phyloP scores from a whole-genome alignment of 2,888 invertebrate species.

The Polymixis lichenea region DNA sequence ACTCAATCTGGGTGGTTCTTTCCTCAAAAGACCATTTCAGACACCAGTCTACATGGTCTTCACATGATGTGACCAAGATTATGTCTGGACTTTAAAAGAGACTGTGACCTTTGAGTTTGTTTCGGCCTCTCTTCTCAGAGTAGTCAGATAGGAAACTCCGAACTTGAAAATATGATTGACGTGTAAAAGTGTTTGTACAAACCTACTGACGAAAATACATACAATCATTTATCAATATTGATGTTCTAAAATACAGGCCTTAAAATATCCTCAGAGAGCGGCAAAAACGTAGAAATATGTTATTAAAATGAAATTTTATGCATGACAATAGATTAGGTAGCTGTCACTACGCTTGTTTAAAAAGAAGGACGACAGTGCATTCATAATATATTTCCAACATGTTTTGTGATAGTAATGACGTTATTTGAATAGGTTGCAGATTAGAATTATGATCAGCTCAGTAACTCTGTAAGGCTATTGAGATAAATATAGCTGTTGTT shows the following conservation, averaged over 20 bases:
- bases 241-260: background rate
- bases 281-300: background rate
- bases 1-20: too few relatives aligned
- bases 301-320: conserved; percentile 5
- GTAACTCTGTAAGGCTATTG: background rate
- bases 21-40: too few relatives aligned
- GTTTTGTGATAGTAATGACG: conserved; percentile 2
- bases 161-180: too few relatives aligned
- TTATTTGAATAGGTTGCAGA: background rate
- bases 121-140: too few relatives aligned
- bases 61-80: too few relatives aligned
- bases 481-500: background rate
- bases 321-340: background rate
- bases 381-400: background rate
- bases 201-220: too few relatives aligned
- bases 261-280: background rate
- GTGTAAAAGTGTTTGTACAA: too few relatives aligned
- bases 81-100: too few relatives aligned
- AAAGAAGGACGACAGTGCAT: conserved; percentile 2
- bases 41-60: too few relatives aligned
- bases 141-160: too few relatives aligned
- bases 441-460: background rate
- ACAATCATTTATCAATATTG: too few relatives aligned
- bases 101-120: too few relatives aligned
- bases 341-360: background rate